Percentiles rank a stretch among this genome's conserved stretches.
Conservation (phyloP, 2,113 vertebrate genomes). For the Candoia aspera region DNA sequence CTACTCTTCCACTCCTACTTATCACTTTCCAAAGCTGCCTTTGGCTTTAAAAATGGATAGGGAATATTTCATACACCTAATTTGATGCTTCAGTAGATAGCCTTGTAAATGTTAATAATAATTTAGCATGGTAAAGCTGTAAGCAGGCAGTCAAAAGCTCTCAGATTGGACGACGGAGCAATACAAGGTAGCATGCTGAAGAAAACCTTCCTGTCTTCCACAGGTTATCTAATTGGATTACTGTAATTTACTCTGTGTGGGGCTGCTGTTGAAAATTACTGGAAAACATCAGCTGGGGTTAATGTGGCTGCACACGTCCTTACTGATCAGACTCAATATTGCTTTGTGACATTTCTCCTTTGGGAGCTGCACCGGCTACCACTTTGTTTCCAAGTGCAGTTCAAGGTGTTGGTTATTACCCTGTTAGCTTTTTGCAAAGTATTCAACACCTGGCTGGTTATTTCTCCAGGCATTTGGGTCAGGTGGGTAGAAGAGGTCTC, state of each 20-base stretch:
- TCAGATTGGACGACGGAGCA: not conserved
- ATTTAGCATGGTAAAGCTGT: not conserved
- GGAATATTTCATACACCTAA: not conserved
- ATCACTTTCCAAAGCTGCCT: not conserved
- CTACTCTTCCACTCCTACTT: not conserved
- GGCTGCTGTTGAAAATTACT: not conserved
- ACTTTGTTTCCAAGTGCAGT: not conserved
- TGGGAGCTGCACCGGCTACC: not conserved
- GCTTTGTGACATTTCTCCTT: not conserved
- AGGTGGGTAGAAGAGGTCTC: not conserved
- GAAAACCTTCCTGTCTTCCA: not conserved
- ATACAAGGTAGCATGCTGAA: not conserved
- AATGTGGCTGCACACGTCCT: not conserved
- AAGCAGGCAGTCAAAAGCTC: not conserved
- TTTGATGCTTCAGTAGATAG: not conserved
- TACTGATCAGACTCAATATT: not conserved
- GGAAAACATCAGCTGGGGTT: not conserved
- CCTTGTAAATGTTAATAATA: not conserved
- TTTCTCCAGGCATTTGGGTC: not conserved
- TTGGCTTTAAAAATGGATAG: not conserved
- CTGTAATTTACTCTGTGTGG: not conserved
- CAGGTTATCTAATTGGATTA: not conserved
- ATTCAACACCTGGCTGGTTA: too few relatives aligned
- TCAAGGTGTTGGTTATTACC: not conserved
- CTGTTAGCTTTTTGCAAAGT: not conserved